phyloP scores from a whole-genome alignment of 2,797 vertebrate genomes.

The Falco rusticolus region DNA sequence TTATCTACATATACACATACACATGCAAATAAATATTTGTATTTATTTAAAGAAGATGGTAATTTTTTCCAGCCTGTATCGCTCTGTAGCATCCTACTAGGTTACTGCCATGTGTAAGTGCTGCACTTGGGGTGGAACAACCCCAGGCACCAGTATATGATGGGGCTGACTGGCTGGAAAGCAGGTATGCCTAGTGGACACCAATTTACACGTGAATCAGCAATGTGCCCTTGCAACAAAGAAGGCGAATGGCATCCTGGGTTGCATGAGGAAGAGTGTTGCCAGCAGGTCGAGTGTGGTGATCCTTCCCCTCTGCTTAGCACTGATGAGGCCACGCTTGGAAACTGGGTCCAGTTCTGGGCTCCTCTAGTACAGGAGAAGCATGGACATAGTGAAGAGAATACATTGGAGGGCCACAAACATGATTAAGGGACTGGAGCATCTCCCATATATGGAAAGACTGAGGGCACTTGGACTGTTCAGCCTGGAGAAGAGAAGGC shows the following conservation, averaged over 20 bases:
- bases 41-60: background rate
- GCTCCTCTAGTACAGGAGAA: background rate
- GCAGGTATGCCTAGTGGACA: background rate
- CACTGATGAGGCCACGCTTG: background rate
- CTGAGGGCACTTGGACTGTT: background rate
- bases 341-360: background rate
- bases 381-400: background rate
- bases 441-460: background rate
- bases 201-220: accelerated
- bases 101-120: background rate
- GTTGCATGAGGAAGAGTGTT: background rate
- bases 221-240: background rate
- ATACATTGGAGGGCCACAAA: accelerated
- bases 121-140: background rate
- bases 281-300: accelerated
- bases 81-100: background rate
- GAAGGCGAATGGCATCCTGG: accelerated
- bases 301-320: background rate
- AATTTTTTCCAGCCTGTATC: background rate
- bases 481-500: background rate
- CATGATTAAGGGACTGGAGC: background rate
- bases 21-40: background rate
- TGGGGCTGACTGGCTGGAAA: background rate
- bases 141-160: background rate
- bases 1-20: background rate